phyloP scores from a whole-genome alignment of 2,113 vertebrate species.

The Epinephelus lanceolatus region DNA sequence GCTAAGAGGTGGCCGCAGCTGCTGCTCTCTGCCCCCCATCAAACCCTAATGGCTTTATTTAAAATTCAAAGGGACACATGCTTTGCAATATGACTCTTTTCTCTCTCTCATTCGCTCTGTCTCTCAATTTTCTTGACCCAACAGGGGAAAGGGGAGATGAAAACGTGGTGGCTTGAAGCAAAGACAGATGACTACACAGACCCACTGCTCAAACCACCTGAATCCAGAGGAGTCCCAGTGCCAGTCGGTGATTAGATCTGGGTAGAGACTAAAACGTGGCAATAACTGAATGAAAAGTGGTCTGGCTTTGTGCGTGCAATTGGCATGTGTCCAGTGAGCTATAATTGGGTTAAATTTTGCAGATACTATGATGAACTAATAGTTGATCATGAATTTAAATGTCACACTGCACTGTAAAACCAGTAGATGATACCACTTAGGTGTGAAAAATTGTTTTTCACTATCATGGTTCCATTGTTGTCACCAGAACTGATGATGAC shows the following conservation, averaged over 20 bases:
- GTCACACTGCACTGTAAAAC: constrained; percentile 2
- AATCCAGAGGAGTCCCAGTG: constrained; percentile 60
- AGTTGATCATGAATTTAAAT: neutral
- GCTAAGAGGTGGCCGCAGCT: constrained; percentile 74
- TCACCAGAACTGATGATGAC: neutral
- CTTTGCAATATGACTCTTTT: constrained; percentile 52
- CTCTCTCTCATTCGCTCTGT: neutral
- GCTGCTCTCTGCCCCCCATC: constrained; percentile 57
- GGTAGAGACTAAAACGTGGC: neutral
- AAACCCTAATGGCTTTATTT: constrained; percentile 74
- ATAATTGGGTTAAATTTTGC: neutral
- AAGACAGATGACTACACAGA: constrained; percentile 65
- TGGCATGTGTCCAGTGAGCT: neutral
- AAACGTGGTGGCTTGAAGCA: constrained; percentile 85
- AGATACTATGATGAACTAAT: neutral
- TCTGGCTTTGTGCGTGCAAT: constrained; percentile 3
- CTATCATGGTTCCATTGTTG: neutral
- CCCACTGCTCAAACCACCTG: constrained; percentile 52
- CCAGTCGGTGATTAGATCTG: constrained; percentile 72
- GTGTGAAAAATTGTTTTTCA: constrained; percentile 1
- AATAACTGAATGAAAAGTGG: constrained; percentile 1
- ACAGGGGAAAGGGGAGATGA: constrained; percentile 87
- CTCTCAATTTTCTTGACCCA: constrained; percentile 29
- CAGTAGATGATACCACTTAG: neutral
- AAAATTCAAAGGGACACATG: constrained; percentile 63